A percentile compares a stretch with the other conserved stretches of the same genome.
Conservation (phyloP, 1,140 invertebrate species). For the Lepidurus packardi region DNA sequence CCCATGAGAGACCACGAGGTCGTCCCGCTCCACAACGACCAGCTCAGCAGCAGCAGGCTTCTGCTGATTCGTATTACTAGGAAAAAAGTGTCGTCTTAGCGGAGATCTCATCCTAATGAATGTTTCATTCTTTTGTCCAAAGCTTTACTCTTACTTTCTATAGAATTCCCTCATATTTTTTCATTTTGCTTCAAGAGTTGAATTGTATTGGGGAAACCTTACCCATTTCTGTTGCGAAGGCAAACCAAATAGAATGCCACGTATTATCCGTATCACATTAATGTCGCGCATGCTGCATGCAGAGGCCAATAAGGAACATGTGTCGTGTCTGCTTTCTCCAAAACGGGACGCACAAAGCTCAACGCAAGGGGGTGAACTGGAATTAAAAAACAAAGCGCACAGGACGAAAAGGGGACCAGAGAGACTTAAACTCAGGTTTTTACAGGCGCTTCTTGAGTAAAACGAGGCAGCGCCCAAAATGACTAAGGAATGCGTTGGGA, state of each 20-base stretch:
- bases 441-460: too few species aligned
- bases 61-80: not conserved
- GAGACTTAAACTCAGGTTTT: not conserved
- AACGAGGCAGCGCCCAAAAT: not conserved
- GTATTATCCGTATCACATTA: slow-evolving; percentile 6
- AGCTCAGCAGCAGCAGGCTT: not conserved
- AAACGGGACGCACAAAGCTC: not conserved
- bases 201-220: not conserved
- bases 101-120: not conserved
- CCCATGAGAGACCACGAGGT: not conserved
- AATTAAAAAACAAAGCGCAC: not conserved
- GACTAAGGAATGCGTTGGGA: slow-evolving; percentile 3
- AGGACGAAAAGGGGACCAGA: not conserved
- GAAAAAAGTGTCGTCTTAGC: not conserved
- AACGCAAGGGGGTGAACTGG: not conserved
- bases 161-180: not conserved
- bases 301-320: not conserved
- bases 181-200: not conserved
- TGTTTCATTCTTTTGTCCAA: not conserved
- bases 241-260: slow-evolving; percentile 7
- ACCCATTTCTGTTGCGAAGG: not conserved
- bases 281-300: slow-evolving; percentile 17
- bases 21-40: not conserved
- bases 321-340: not conserved
- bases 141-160: not conserved